Evolutionary conservation across 2,113 vertebrate genomes (phyloP), one percentile per base, ranked within the genome.

Genomic region (Colistium nudipinnis): DNA sequence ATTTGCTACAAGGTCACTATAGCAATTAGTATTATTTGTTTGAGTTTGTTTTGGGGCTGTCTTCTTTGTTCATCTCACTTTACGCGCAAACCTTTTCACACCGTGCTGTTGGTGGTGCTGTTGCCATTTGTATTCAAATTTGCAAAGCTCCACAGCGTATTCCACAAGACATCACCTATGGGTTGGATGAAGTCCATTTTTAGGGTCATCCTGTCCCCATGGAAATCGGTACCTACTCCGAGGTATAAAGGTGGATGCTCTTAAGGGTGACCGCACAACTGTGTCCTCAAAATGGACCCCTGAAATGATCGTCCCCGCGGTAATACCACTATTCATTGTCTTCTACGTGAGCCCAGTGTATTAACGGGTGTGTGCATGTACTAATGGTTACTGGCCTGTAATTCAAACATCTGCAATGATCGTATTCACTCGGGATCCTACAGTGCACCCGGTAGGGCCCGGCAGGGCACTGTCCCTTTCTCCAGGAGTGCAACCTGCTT

Each of bases 31-130:
- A 33, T 1, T 51, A 17, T 35, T 57, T 51, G 7, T 45, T n/a
- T 33, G 16, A n/a, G 43, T 25, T 1, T 36, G 12, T 49, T 14
- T 25, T 38, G 4, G n/a, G 5, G 4, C 14, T 25, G 1, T 0
- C 52, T 16, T 45, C 24, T 66, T 31, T 66, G 6, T 52, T 33
- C 49, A 31, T 65, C 14, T 33, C 6, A 16, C 4, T 24, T 43
- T 53, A 48, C 59, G 74, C 67, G 20, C 9, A 65, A 75, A 36
- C 14, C 1, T 78, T 82, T 83, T 41, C 64, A 45, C 53, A 4
- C 38, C 65, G 70, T 83, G 75, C 91, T 91, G 88, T 82, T 88
- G 91, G 88, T 85, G 89, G 89, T 89, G 85, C 89, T 92, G 82
- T 90, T 92, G 90, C 78, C 85, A 80, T 86, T 63, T 80, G 59